Evolutionary conservation across 2,888 invertebrate species (phyloP).

Genomic region (Drosophila kuntzei): DNA sequence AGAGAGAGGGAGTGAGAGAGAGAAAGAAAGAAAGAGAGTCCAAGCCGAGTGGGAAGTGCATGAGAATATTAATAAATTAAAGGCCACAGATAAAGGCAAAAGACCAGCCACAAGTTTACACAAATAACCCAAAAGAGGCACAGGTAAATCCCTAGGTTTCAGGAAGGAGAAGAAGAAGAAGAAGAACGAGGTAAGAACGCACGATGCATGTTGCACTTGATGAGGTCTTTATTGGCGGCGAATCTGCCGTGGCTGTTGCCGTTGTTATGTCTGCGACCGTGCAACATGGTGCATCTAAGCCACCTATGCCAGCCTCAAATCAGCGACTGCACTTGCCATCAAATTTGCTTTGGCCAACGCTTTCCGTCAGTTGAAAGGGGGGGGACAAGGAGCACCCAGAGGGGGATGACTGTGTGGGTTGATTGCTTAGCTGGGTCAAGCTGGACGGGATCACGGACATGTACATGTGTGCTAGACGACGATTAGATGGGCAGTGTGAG

Average conservation of each 20-base stretch:
- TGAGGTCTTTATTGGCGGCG: constrained; percentile 78
- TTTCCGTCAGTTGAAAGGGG: not conserved
- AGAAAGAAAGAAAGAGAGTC: constrained; percentile 2
- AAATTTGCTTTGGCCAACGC: constrained; percentile 18
- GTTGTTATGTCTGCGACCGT: constrained; percentile 22
- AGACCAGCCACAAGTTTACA: constrained; percentile 67
- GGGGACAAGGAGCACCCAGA: no score
- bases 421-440: constrained; percentile 38
- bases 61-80: constrained; percentile 81
- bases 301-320: constrained; percentile 52
- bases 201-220: constrained; percentile 77
- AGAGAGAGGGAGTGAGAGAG: constrained; percentile 7
- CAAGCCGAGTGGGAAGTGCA: constrained; percentile 65
- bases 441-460: constrained; percentile 21
- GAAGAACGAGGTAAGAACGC: constrained; percentile 34
- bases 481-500: constrained; percentile 54
- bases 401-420: constrained; percentile 29
- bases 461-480: constrained; percentile 40
- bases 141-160: constrained; percentile 12
- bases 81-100: constrained; percentile 77
- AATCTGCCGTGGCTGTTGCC: constrained; percentile 14
- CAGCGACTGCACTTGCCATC: constrained; percentile 49
- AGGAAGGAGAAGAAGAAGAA: not conserved
- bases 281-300: constrained; percentile 61
- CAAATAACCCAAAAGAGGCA: constrained; percentile 59